Evolutionary conservation across 2,797 vertebrate species (phyloP).

Genomic region (Anniella stebbinsi): DNA sequence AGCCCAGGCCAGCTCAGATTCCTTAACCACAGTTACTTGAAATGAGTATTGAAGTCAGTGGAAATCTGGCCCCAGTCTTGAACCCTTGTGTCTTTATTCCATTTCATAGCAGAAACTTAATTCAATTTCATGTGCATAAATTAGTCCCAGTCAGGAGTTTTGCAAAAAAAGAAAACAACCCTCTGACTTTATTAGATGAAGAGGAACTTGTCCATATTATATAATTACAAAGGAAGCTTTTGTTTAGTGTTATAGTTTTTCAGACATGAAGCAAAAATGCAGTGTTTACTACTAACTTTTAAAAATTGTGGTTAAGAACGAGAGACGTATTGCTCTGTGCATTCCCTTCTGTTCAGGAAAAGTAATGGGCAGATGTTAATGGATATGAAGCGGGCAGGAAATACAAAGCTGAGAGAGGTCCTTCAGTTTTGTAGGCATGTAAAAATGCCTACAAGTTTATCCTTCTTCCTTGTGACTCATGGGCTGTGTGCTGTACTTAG

Average conservation of each 20-base stretch:
- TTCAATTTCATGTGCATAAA: neutral
- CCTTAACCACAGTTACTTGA: neutral
- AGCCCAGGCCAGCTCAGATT: neutral
- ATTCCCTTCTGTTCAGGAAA: conserved; percentile 80
- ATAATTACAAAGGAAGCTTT: neutral
- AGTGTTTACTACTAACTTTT: neutral
- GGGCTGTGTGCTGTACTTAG: conserved; percentile 65
- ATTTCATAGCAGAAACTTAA: neutral
- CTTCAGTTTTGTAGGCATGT: conserved; percentile 60
- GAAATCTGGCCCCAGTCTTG: neutral
- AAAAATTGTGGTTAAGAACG: conserved; percentile 72
- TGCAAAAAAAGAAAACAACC: neutral
- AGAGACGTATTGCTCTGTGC: conserved; percentile 74
- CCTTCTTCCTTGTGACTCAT: conserved; percentile 68
- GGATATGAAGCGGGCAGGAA: conserved; percentile 67
- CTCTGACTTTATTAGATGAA: neutral
- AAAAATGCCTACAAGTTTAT: conserved; percentile 46
- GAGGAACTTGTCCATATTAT: neutral
- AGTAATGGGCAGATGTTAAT: conserved; percentile 68
- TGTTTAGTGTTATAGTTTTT: neutral
- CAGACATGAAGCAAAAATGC: neutral
- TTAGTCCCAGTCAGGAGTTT: neutral
- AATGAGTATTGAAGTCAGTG: neutral
- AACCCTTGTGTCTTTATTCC: neutral
- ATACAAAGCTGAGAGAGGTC: conserved; percentile 57